Evolutionary conservation across 2,888 invertebrate species (phyloP).

Genomic region (Rambutsinella grinnellia): DNA sequence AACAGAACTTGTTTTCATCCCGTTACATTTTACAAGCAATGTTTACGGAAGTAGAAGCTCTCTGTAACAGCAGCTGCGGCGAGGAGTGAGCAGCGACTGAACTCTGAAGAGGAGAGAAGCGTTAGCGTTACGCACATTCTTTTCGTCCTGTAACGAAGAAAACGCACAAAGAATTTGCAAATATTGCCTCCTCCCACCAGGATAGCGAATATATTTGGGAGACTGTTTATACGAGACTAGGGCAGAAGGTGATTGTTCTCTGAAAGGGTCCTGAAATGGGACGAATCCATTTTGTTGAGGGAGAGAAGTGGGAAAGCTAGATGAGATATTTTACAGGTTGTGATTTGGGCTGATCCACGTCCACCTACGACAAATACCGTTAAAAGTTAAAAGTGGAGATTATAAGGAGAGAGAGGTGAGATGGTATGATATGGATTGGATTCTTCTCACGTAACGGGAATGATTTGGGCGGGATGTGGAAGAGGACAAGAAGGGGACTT

Average conservation of each 20-base stretch:
- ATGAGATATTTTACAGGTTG: background rate
- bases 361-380: conserved; percentile 17
- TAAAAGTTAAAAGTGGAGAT: background rate
- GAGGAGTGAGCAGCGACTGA: background rate
- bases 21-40: conserved; percentile 14
- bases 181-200: background rate
- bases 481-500: background rate
- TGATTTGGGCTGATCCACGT: conserved; percentile 4
- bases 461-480: no score
- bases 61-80: background rate
- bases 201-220: background rate
- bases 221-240: conserved; percentile 1
- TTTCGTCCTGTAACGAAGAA: conserved; percentile 2
- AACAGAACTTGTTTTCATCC: conserved; percentile 16
- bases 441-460: background rate
- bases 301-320: conserved; percentile 8
- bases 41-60: conserved; percentile 15
- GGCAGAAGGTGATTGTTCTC: conserved; percentile 33
- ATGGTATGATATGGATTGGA: conserved; percentile 7
- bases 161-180: background rate
- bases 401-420: background rate
- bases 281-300: conserved; percentile 17
- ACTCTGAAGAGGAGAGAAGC: background rate
- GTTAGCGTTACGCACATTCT: background rate
- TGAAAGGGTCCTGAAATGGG: background rate